Evolutionary conservation across 2,888 invertebrate species (phyloP).

Genomic region (Chloroclystis v-ata): DNA sequence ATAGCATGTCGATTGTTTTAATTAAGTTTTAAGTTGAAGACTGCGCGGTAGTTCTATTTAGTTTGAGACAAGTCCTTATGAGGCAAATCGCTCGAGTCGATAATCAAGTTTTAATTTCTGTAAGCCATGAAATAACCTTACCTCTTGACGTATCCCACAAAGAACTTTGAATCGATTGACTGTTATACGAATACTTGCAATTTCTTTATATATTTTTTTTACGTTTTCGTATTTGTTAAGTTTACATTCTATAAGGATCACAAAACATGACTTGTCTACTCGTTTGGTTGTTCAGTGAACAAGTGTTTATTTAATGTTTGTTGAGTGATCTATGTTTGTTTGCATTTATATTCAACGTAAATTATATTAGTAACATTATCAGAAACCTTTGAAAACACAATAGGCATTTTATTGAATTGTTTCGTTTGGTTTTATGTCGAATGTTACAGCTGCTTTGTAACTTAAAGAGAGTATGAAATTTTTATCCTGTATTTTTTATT

Average conservation of each 20-base stretch:
- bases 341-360: constrained; percentile 55
- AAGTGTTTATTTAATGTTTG: background rate
- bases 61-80: constrained; percentile 50
- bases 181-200: constrained; percentile 23
- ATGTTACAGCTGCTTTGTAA: too few relatives aligned
- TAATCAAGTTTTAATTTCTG: constrained; percentile 58
- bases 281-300: constrained; percentile 17
- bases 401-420: too few relatives aligned
- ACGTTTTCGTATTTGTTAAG: constrained; percentile 15
- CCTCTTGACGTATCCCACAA: constrained; percentile 39
- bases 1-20: constrained; percentile 44
- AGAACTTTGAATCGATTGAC: constrained; percentile 43
- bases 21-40: constrained; percentile 60
- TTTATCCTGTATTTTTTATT: too few relatives aligned
- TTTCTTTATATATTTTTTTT: background rate
- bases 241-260: constrained; percentile 13
- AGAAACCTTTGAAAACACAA: background rate
- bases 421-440: too few relatives aligned
- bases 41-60: constrained; percentile 63
- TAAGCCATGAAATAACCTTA: constrained; percentile 61
- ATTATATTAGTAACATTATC: background rate
- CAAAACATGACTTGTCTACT: constrained; percentile 3
- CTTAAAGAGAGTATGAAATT: too few relatives aligned
- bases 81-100: constrained; percentile 69
- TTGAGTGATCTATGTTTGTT: constrained; percentile 46